phyloP scores from a whole-genome alignment of 2,113 vertebrate species.

The Pyxicephalus adspersus region DNA sequence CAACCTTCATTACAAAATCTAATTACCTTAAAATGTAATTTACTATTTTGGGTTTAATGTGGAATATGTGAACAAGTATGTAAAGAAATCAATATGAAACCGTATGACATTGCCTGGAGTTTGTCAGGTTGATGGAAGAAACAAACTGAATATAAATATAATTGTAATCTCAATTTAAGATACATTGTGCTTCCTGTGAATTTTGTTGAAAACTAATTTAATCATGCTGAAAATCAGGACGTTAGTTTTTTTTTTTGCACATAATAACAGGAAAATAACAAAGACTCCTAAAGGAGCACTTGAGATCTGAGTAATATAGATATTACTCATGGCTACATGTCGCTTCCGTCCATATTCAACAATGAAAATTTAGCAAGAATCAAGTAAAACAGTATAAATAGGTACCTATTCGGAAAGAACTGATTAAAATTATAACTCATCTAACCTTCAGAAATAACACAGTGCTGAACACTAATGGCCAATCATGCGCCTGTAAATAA shows the following conservation, averaged over 20 bases:
- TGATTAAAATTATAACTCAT: slow-evolving; percentile 35
- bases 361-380: slow-evolving; percentile 50
- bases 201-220: slow-evolving; percentile 29
- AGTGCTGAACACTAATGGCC: slow-evolving; percentile 17
- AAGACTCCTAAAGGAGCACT: slow-evolving; percentile 47
- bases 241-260: slow-evolving; percentile 26
- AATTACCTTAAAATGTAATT: too few species aligned
- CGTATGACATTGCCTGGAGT: too few species aligned
- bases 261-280: slow-evolving; percentile 48
- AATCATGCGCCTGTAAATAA: slow-evolving; percentile 31
- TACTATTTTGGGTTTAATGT: too few species aligned
- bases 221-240: slow-evolving; percentile 30
- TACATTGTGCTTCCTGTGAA: neutral
- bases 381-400: slow-evolving; percentile 43
- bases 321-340: slow-evolving; percentile 45
- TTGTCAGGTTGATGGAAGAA: too few species aligned
- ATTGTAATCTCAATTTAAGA: neutral
- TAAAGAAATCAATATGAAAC: too few species aligned
- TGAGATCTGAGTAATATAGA: slow-evolving; percentile 48
- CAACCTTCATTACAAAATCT: too few species aligned
- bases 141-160: too few species aligned
- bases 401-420: slow-evolving; percentile 24
- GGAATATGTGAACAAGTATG: too few species aligned
- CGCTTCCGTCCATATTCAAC: slow-evolving; percentile 24
- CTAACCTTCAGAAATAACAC: slow-evolving; percentile 42